Percentiles rank a stretch among this genome's conserved stretches.
These are phyloP conservation scores for Ectobius pallidus DNA, from an alignment of 2,888 invertebrate genomes.

Conservation along the genomic window DNA sequence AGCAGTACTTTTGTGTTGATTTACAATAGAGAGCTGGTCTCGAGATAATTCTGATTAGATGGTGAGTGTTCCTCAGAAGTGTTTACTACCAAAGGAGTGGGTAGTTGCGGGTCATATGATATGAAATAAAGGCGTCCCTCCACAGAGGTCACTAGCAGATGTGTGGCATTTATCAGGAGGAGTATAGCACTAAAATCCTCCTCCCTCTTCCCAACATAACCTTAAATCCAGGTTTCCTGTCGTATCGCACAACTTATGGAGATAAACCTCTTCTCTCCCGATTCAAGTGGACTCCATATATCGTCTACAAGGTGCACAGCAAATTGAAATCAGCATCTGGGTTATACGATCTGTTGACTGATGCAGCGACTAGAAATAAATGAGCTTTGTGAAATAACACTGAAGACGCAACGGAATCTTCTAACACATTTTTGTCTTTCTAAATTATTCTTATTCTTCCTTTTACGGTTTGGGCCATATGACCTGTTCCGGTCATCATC, in stretches of 20 bases:
- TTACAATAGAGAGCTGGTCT: no score
- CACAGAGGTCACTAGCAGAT: constrained; percentile 45
- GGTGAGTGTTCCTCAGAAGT: background rate
- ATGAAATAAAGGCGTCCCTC: constrained; percentile 1
- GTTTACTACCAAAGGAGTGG: background rate
- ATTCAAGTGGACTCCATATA: constrained; percentile 14
- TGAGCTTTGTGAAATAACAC: no score
- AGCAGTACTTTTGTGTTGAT: no score
- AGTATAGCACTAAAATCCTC: constrained; percentile 44
- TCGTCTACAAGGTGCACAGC: background rate
- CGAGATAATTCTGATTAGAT: constrained; percentile 17
- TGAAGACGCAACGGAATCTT: no score
- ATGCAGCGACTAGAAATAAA: no score
- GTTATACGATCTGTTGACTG: no score
- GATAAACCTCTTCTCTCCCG: constrained; percentile 1
- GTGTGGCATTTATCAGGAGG: constrained; percentile 48
- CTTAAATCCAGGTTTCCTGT: constrained; percentile 16
- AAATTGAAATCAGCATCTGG: background rate
- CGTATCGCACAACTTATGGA: background rate
- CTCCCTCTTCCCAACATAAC: constrained; percentile 42
- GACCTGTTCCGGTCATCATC: no score
- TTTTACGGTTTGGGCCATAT: no score
- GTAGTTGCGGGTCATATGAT: constrained; percentile 4
- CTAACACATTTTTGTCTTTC: no score
- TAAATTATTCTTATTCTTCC: no score